phyloP scores from a whole-genome alignment of 2,888 invertebrate species.

The Andrena chrysosceles region DNA sequence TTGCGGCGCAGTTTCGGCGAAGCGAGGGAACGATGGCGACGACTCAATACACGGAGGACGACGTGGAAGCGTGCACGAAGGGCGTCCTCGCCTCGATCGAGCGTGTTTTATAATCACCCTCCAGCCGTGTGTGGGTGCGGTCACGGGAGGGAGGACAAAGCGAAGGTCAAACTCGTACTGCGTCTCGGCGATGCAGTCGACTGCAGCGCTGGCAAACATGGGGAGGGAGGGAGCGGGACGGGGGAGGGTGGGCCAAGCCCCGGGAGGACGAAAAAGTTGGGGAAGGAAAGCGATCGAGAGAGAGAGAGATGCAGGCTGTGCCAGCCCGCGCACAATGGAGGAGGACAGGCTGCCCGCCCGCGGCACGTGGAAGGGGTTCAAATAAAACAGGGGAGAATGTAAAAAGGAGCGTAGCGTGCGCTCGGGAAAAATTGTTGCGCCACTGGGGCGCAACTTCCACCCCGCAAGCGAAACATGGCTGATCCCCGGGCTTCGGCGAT shows the following conservation, averaged over 20 bases:
- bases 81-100: slow-evolving; percentile 54
- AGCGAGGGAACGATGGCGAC: neutral
- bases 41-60: slow-evolving; percentile 14
- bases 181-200: slow-evolving; percentile 65
- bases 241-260: slow-evolving; percentile 18
- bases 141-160: slow-evolving; percentile 68
- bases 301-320: slow-evolving; percentile 1
- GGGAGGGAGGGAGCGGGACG: slow-evolving; percentile 12
- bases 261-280: slow-evolving; percentile 33
- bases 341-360: slow-evolving; percentile 3
- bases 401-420: slow-evolving; percentile 19
- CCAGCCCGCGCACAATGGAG: neutral
- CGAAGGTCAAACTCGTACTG: slow-evolving; percentile 77
- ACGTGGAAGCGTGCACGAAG: slow-evolving; percentile 43
- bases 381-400: slow-evolving; percentile 52
- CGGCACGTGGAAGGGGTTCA: slow-evolving; percentile 34
- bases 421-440: slow-evolving; percentile 36
- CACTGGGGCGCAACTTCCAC: slow-evolving; percentile 51
- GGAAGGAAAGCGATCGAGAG: slow-evolving; percentile 22
- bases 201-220: slow-evolving; percentile 43
- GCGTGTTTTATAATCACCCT: slow-evolving; percentile 60
- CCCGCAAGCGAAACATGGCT: slow-evolving; percentile 42
- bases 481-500: neutral
- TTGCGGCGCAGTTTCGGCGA: slow-evolving; percentile 1
- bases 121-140: slow-evolving; percentile 72